Evolutionary conservation across 2,113 vertebrate species (phyloP), one percentile per base, ranked within the genome.

Genomic region (Cyanoramphus novaezelandiae): DNA sequence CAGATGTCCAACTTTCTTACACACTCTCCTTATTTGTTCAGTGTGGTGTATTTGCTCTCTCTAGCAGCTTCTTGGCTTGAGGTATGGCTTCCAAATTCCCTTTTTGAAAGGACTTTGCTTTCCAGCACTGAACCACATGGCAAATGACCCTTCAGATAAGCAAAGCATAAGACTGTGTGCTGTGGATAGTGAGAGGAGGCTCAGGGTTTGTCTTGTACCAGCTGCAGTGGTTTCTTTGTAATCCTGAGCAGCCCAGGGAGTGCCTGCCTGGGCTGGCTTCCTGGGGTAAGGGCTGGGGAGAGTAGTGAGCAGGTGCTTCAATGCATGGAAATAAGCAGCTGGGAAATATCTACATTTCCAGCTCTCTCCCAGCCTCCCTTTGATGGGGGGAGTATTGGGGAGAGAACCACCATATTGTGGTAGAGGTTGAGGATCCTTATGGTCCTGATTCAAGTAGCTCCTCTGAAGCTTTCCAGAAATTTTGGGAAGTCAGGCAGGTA

Each of bases 101-200:
- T 86, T 72, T 86, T 5, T 11, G 52, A 43, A 88, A 37, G 35
- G 17, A 35, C 14, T 71, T 83, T 72, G 44, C 9, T 71, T 86
- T 72, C 35, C 41, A 71, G 43, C 67, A 9, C 31, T 57, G 60
- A 75, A 53, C 24, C 47, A 41, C 1, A 0, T 41, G 57, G 46
- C 33, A 79, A 64, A 71, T 24, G 10, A 46, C 24, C n/a, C 31
- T 71, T 68, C 10, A 29, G 37, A 27, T 18, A 53, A 49, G 31
- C 18, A 13, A 59, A 80, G 17, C 18, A 13, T 0, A 1, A n/a
- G 83, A 7, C 33, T 0, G 0, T 25, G 17, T 28, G 65, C 60
- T 78, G 29, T 18, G 25, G 17, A 19, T 50, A 2, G 12, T 0
- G 1, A 46, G 60, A 27, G 53, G 37, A 62, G 13, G 55, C 50